Base-by-base conservation (phyloP, 2,888 invertebrate genomes). In the Sepiola atlantica region DNA sequence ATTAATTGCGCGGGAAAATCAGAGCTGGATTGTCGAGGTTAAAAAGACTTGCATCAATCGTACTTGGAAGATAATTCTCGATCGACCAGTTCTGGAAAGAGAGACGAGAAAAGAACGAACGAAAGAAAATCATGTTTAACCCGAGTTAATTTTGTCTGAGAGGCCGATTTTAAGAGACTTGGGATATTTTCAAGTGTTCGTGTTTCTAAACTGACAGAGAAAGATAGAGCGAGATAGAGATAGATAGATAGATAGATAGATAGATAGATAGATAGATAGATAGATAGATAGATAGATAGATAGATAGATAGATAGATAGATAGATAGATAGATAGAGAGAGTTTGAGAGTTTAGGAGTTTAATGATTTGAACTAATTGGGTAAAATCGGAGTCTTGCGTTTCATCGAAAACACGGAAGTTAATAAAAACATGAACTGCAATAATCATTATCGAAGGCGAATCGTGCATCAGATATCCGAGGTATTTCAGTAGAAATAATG, bases 401-500 rank as follows among this genome's bases (percentile, higher is more conserved):
- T 18, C 14, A 14, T n/a, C 16, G 77, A 77, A 77, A 77, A 77
- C 77, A 77, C 32, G 77, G n/a, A 32, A 77, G 77, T 77, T 77
- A 77, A 77, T 77, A 77, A 77, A 77, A 77, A 77, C 32, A n/a
- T 77, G n/a, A 16, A 77, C 16, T 77, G 77, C 14, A 77, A 77
- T 32, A n/a, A 77, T n/a, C n/a, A 77, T 77, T 77, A 77, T 77
- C n/a, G 77, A 77, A 77, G 32, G 77, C n/a, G 77, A 18, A n/a
- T 77, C 77, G 77, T 77, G 77, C 32, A 77, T 77, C 16, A 77
- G 32, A 77, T n/a, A 77, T 77, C 45, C n/a, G n/a, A 77, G 77
- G n/a, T 77, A 77, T 77, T 77, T 77, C n/a, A 77, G 77, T n/a
- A 77, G 45, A 77, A 77, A 77, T 77, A 77, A 77, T 77, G 77